Percentiles rank a stretch among this genome's conserved stretches.
These are phyloP conservation scores for Calameuta filiformis DNA, from an alignment of 2,888 invertebrate species.

Conservation along the genomic window DNA sequence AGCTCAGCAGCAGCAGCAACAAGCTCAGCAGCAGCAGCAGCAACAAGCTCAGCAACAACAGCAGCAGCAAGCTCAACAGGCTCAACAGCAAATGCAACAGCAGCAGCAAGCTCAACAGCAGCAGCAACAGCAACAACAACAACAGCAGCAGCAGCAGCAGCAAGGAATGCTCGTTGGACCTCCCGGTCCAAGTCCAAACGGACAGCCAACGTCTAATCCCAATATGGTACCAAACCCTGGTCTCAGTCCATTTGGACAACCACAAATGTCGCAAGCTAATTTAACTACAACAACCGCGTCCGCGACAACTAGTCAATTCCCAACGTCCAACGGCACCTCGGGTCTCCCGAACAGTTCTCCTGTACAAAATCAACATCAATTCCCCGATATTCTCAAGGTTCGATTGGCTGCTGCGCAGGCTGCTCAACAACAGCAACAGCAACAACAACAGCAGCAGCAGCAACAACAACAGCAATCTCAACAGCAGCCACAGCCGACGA, in stretches of 20 bases:
- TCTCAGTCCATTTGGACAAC: slow-evolving; percentile 78
- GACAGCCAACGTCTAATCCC: slow-evolving; percentile 71
- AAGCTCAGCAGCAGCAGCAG: slow-evolving; percentile 28
- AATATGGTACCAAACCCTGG: slow-evolving; percentile 74
- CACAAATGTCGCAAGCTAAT: slow-evolving; percentile 72
- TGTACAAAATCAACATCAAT: slow-evolving; percentile 68
- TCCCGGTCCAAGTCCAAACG: slow-evolving; percentile 83
- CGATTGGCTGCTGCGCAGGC: slow-evolving; percentile 66
- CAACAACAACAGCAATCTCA: slow-evolving; percentile 48
- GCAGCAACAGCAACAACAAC: slow-evolving; percentile 62
- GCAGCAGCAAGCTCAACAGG: slow-evolving; percentile 19
- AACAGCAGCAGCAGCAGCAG: slow-evolving; percentile 67
- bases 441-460: slow-evolving; percentile 48
- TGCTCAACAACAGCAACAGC: slow-evolving; percentile 44
- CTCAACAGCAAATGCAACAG: slow-evolving; percentile 31
- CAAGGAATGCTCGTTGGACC: slow-evolving; percentile 76
- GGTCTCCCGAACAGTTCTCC: slow-evolving; percentile 67
- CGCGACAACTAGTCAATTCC: slow-evolving; percentile 69
- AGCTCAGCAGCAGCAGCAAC: slow-evolving; percentile 52
- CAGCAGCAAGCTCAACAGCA: slow-evolving; percentile 43
- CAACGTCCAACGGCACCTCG: slow-evolving; percentile 73
- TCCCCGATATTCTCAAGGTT: slow-evolving; percentile 73
- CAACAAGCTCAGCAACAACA: slow-evolving; percentile 31
- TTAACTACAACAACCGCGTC: slow-evolving; percentile 68
- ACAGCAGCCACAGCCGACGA: slow-evolving; percentile 62